These are phyloP conservation scores for Cryptus armator DNA, from an alignment of 2,888 invertebrate species.

Conservation along the genomic window DNA sequence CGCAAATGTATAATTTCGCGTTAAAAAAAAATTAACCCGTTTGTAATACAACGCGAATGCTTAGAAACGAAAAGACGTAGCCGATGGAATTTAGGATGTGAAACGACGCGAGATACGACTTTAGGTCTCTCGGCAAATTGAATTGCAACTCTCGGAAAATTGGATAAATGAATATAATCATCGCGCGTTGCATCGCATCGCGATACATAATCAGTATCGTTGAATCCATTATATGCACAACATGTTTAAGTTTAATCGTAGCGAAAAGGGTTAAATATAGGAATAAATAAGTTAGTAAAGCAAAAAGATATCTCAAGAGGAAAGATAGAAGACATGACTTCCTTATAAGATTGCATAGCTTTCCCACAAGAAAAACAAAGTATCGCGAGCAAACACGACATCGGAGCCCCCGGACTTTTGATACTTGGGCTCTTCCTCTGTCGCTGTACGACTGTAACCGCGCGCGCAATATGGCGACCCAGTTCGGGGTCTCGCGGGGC, in stretches of 20 bases:
- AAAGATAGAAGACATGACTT: slow-evolving; percentile 53
- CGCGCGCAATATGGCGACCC: slow-evolving; percentile 66
- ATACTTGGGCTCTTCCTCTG: slow-evolving; percentile 16
- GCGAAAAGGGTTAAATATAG: neutral
- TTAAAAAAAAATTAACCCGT: neutral
- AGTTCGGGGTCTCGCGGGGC: slow-evolving; percentile 51
- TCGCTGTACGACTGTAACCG: slow-evolving; percentile 13
- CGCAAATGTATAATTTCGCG: neutral
- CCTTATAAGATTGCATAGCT: slow-evolving; percentile 62
- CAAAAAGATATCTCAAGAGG: slow-evolving; percentile 1
- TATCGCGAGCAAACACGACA: slow-evolving; percentile 61
- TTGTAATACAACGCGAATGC: neutral
- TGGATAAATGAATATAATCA: neutral
- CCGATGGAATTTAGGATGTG: too few species aligned
- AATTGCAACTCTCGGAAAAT: neutral
- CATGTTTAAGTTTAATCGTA: neutral
- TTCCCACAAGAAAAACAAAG: slow-evolving; percentile 69
- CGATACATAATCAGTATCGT: neutral
- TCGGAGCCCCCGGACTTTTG: slow-evolving; percentile 28
- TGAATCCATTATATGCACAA: neutral
- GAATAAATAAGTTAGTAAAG: neutral
- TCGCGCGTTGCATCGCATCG: neutral
- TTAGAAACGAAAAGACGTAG: too few species aligned
- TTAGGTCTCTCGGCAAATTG: too few species aligned
- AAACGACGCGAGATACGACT: too few species aligned